Base-by-base conservation (phyloP, 2,888 invertebrate species). In the Anarsia innoxiella region DNA sequence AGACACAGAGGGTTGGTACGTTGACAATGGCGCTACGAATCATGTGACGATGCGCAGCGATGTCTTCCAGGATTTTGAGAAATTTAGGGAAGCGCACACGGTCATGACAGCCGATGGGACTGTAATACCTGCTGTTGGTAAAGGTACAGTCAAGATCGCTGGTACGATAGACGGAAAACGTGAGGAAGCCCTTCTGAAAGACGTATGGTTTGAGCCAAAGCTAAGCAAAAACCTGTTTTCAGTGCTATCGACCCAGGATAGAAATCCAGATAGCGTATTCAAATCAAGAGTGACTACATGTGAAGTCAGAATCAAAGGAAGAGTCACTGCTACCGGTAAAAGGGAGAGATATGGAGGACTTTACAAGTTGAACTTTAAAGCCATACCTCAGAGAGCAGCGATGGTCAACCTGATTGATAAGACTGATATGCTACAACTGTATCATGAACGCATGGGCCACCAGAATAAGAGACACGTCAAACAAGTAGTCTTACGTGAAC, bases 401-500 rank as follows among this genome's bases (percentile, higher is more conserved):
- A 19, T 19, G 19, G 25, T 25, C 8, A 25, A 25, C n/a, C 8
- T n/a, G n/a, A n/a, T 25, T 25, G n/a, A n/a, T n/a, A n/a, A n/a
- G n/a, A n/a, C n/a, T n/a, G 25, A 25, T 9, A 6, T n/a, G 2
- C n/a, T 25, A n/a, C 40, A 40, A 16, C 32, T 40, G 5, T 40
- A 36, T n/a, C 40, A 36, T 10, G 40, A 40, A 32, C 25, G 40
- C 8, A 10, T 40, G 12, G 36, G 5, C 3, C 36, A 40, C 10
- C 31, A 40, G 12, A 32, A 36, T 13, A 36, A 40, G 15, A 19
- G 28, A 19, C 40, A 40, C 23, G 35, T 39, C 12, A 27, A 30
- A 23, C n/a, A 13, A 26, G 26, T 39, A 16, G 28, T 41, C n/a
- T 23, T 40, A 37, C 8, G 16, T 12, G 40, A 45, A 12, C 37